phyloP scores from a whole-genome alignment of 2,113 vertebrate species.

The Vanacampus margaritifer region DNA sequence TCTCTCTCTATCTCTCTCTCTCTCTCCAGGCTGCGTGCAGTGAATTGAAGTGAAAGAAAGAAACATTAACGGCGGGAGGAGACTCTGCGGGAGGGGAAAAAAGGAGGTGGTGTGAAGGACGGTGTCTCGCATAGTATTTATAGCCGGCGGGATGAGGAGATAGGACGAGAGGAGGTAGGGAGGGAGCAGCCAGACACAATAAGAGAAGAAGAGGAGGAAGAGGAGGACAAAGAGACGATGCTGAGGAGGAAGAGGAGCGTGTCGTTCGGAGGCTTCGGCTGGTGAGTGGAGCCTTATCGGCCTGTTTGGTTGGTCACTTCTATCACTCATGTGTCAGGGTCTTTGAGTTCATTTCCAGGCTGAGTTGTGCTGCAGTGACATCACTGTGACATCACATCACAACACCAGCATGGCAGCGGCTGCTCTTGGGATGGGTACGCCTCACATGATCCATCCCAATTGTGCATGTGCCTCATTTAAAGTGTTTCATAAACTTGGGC shows the following conservation, averaged over 20 bases:
- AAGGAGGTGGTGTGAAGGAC: constrained; percentile 25
- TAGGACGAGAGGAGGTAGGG: constrained; percentile 23
- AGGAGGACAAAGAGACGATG: constrained; percentile 49
- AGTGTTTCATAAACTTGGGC: neutral
- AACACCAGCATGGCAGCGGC: neutral
- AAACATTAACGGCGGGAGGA: constrained; percentile 44
- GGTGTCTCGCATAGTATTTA: constrained; percentile 48
- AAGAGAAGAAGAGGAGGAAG: constrained; percentile 38
- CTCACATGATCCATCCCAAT: neutral
- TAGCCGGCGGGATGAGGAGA: constrained; percentile 53
- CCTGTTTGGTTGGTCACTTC: constrained; percentile 4
- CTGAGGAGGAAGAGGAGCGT: constrained; percentile 71
- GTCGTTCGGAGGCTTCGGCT: constrained; percentile 67
- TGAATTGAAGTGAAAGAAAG: constrained; percentile 35
- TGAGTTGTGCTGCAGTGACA: constrained; percentile 38
- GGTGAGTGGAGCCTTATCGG: constrained; percentile 37
- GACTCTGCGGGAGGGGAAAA: constrained; percentile 18
- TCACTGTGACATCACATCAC: constrained; percentile 20
- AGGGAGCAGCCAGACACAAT: constrained; percentile 45
- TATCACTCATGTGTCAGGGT: constrained; percentile 1
- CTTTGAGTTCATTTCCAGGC: constrained; percentile 31
- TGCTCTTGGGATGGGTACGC: constrained; percentile 6
- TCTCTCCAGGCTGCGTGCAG: constrained; percentile 17
- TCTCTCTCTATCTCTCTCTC: constrained; percentile 6
- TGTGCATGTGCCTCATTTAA: neutral